Conservation (phyloP, 37 sponge, comb jelly and placozoan genomes). For the Mnemiopsis leidyi region DNA sequence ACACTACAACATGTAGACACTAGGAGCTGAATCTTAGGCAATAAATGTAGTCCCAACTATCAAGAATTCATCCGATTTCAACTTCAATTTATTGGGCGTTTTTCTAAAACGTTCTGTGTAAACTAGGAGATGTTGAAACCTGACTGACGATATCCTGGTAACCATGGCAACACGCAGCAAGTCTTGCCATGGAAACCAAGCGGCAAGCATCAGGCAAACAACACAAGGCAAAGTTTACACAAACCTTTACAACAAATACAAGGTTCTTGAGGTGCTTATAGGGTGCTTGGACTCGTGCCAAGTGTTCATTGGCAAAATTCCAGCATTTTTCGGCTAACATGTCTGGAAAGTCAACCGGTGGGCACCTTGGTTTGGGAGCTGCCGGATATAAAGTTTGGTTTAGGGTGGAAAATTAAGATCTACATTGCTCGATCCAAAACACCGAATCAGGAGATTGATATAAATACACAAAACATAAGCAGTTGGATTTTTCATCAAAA, state of each 20-base stretch:
- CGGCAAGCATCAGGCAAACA: not conserved
- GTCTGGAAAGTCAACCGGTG: constrained; percentile 2
- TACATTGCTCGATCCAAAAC: too few species aligned
- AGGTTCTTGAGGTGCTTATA: not conserved
- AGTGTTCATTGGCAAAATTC: not conserved
- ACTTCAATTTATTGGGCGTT: too few species aligned
- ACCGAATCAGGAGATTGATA: too few species aligned
- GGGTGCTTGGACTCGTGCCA: not conserved
- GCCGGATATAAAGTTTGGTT: not conserved
- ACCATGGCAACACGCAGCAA: not conserved
- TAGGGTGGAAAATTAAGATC: too few species aligned
- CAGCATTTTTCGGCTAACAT: constrained; percentile 13
- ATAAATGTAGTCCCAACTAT: too few species aligned
- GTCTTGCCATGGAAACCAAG: not conserved
- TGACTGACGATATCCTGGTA: too few species aligned
- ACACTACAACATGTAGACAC: too few species aligned
- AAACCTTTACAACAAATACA: not conserved
- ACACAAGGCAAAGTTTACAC: not conserved
- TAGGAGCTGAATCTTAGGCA: too few species aligned
- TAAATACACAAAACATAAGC: too few species aligned
- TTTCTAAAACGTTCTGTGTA: not conserved
- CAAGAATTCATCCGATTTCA: not conserved
- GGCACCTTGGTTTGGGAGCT: not conserved
- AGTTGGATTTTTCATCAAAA: too few species aligned
- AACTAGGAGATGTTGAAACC: not conserved